phyloP scores from a whole-genome alignment of 2,888 invertebrate genomes.

The Epinotia ramella region DNA sequence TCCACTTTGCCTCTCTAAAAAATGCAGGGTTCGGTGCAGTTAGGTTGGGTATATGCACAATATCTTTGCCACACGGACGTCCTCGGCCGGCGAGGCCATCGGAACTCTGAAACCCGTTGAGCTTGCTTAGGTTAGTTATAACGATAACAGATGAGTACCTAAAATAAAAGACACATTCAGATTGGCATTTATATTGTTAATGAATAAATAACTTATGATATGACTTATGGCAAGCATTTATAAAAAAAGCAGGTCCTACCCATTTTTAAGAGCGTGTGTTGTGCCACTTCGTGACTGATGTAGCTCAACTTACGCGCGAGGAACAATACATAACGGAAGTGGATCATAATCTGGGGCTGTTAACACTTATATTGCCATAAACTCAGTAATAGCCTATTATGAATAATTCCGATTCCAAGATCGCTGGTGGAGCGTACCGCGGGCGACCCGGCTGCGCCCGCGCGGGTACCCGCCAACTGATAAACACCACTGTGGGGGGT shows the following conservation, averaged over 20 bases:
- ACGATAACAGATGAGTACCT: too few relatives aligned
- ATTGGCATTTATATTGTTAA: background rate
- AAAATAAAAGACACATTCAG: too few relatives aligned
- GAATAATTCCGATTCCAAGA: conserved; percentile 51
- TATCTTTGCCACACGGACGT: too few relatives aligned
- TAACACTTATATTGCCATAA: conserved; percentile 60
- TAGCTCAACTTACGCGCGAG: conserved; percentile 27
- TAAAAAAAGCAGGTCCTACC: background rate
- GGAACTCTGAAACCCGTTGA: too few relatives aligned
- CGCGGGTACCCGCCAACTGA: conserved; percentile 49
- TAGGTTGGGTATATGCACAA: too few relatives aligned
- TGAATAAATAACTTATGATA: too few relatives aligned
- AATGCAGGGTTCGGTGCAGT: too few relatives aligned
- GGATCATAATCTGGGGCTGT: conserved; percentile 54
- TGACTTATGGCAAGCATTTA: too few relatives aligned
- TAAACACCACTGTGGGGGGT: conserved; percentile 61
- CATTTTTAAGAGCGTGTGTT: background rate
- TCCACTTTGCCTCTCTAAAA: too few relatives aligned
- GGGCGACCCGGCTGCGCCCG: conserved; percentile 33
- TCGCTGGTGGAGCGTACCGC: conserved; percentile 39
- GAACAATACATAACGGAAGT: conserved; percentile 54
- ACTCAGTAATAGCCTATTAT: conserved; percentile 60
- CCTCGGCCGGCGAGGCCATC: too few relatives aligned
- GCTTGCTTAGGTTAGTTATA: background rate
- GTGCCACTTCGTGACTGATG: conserved; percentile 10